These are phyloP conservation scores for Idris sp. DNA, from an alignment of 1,140 invertebrate species.

Conservation along the genomic window DNA sequence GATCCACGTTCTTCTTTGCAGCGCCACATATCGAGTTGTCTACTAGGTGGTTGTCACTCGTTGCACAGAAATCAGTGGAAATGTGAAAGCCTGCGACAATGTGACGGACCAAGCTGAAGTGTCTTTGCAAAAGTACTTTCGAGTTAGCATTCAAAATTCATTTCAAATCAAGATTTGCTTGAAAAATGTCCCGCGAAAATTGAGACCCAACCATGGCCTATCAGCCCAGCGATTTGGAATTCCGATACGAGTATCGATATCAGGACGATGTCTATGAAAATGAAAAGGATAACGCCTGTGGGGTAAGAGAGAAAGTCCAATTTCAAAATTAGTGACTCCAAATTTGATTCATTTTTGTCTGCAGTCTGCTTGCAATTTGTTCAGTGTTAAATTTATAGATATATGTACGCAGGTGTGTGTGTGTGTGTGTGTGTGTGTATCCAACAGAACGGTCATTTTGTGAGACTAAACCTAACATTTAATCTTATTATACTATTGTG, in stretches of 20 bases:
- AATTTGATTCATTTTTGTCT: too few relatives aligned
- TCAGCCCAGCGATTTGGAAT: constrained; percentile 64
- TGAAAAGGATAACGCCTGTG: constrained; percentile 65
- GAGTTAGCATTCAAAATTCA: too few relatives aligned
- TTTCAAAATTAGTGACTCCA: too few relatives aligned
- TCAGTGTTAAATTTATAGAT: not conserved
- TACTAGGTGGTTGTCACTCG: constrained; percentile 32
- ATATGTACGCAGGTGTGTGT: not conserved
- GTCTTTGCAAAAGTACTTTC: too few relatives aligned
- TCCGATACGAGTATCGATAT: constrained; percentile 69
- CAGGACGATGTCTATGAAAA: constrained; percentile 69
- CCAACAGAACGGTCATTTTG: too few relatives aligned
- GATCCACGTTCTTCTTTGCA: constrained; percentile 64
- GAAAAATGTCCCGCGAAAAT: constrained; percentile 12
- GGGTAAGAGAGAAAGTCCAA: constrained; percentile 67
- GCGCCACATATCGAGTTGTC: constrained; percentile 46
- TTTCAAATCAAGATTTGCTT: not conserved
- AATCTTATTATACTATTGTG: not conserved
- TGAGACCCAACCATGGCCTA: constrained; percentile 42
- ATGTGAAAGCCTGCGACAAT: constrained; percentile 49
- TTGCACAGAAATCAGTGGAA: constrained; percentile 24
- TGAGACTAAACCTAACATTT: constrained; percentile 5
- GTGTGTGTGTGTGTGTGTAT: too few relatives aligned
- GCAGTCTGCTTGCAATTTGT: not conserved
- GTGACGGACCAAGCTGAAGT: constrained; percentile 33